phyloP scores from a whole-genome alignment of 2,797 vertebrate genomes.

The Momotus momota region DNA sequence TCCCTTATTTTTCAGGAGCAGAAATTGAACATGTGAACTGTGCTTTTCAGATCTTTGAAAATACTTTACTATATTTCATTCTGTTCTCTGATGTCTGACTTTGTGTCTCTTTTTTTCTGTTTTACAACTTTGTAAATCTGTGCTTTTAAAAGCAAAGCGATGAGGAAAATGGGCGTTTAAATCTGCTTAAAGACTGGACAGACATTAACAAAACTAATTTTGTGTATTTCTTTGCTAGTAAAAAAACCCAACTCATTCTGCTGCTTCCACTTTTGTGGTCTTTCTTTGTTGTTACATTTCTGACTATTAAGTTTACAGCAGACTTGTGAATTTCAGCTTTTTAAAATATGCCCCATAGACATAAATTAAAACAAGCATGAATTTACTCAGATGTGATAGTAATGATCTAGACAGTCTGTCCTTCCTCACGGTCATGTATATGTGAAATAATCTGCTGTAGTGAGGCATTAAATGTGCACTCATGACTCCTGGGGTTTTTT shows the following conservation, averaged over 20 bases:
- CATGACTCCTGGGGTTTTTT: neutral
- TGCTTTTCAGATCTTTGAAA: neutral
- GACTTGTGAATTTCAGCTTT: neutral
- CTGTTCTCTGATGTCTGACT: neutral
- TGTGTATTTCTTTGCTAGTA: neutral
- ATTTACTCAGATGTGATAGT: neutral
- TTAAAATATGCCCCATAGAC: neutral
- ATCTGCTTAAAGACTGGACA: neutral
- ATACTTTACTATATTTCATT: neutral
- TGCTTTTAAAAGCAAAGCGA: neutral
- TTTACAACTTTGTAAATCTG: neutral
- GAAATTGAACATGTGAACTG: neutral
- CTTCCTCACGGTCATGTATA: neutral
- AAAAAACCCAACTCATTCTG: neutral
- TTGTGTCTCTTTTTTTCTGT: neutral
- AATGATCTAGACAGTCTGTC: neutral
- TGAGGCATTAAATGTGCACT: neutral
- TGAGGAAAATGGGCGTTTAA: neutral
- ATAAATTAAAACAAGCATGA: neutral
- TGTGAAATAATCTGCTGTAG: constrained; percentile 33
- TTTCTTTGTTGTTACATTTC: neutral
- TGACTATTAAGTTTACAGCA: neutral
- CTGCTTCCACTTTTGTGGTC: neutral
- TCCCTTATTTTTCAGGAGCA: neutral
- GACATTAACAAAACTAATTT: neutral